Evolutionary conservation across 23 tunicate species (phyloP).

Genomic region (Styela plicata): DNA sequence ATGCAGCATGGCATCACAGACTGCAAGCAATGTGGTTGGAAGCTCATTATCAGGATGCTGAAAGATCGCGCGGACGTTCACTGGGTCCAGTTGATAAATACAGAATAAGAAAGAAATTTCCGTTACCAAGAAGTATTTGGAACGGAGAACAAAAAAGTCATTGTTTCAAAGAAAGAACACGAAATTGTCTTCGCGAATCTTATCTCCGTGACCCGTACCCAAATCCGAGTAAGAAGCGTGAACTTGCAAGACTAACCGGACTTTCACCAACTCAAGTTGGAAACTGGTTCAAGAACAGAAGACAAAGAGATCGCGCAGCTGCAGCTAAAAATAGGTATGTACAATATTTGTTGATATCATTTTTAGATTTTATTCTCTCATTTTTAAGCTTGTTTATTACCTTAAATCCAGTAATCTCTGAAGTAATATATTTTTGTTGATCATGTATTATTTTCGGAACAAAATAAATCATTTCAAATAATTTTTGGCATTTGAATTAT

Average conservation of each 20-base stretch:
- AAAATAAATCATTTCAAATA: no score
- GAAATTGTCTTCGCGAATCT: conserved; percentile 78
- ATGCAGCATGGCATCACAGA: conserved; percentile 49
- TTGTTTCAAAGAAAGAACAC: conserved; percentile 94
- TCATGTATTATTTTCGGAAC: no score
- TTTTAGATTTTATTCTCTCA: no score
- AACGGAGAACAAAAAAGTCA: conserved; percentile 99
- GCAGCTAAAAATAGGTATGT: conserved; percentile 88
- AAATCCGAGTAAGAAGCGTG: conserved; percentile 86
- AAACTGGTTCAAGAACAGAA: conserved; percentile 98
- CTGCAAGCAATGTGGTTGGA: conserved; percentile 96
- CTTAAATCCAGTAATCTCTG: no score
- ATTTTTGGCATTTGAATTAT: no score
- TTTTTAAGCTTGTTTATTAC: no score
- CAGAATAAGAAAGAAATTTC: conserved; percentile 93
- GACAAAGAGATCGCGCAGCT: conserved; percentile 97
- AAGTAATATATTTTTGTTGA: no score
- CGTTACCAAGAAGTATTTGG: conserved; percentile 96
- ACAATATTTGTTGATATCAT: no score
- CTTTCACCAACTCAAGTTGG: conserved; percentile 99
- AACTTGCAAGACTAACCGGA: conserved; percentile 87
- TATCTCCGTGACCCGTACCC: conserved; percentile 93
- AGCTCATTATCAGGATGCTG: conserved; percentile 95
- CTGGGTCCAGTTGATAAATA: conserved; percentile 98
- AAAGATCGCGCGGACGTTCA: conserved; percentile 73